Evolutionary conservation across 30 jellyfish, hydroid and myxozoan species (phyloP).

Genomic region (Turritopsis rubra): DNA sequence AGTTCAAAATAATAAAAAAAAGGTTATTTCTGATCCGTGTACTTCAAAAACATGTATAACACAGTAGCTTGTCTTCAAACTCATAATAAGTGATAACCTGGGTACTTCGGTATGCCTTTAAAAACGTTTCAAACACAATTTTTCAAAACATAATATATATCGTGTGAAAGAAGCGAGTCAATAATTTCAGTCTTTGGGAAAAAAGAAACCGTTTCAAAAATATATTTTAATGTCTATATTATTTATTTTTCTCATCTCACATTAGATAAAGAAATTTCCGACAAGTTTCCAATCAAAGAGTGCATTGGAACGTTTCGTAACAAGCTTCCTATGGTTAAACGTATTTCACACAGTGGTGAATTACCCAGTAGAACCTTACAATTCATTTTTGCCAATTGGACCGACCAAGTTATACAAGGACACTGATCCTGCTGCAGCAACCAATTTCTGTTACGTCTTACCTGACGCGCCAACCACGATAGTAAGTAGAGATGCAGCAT

Average conservation of each 20-base stretch:
- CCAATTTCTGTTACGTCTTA: conserved; percentile 19
- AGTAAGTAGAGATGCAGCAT: conserved; percentile 29
- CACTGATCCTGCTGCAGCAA: conserved; percentile 21
- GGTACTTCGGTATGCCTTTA: no score
- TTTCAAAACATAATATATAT: no score
- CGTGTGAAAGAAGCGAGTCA: no score
- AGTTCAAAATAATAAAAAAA: no score
- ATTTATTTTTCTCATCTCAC: conserved; percentile 1
- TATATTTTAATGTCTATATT: no score
- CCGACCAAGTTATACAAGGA: conserved; percentile 74
- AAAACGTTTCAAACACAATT: no score
- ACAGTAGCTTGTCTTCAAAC: no score
- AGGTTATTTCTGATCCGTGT: no score
- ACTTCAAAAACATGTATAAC: no score
- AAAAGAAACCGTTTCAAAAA: no score
- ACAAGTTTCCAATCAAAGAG: conserved; percentile 26
- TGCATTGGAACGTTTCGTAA: conserved; percentile 35
- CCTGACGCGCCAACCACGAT: conserved; percentile 39
- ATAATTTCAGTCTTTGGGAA: no score
- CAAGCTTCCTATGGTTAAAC: conserved; percentile 48
- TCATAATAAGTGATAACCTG: no score
- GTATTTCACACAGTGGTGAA: conserved; percentile 66
- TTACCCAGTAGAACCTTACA: conserved; percentile 46
- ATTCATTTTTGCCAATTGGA: conserved; percentile 42
- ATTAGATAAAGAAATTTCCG: conserved; percentile 59